Percentiles rank a stretch among this genome's conserved stretches.
Evolutionary conservation across 2,797 vertebrate species (phyloP).

Genomic region (Chaetophractus vellerosus): DNA sequence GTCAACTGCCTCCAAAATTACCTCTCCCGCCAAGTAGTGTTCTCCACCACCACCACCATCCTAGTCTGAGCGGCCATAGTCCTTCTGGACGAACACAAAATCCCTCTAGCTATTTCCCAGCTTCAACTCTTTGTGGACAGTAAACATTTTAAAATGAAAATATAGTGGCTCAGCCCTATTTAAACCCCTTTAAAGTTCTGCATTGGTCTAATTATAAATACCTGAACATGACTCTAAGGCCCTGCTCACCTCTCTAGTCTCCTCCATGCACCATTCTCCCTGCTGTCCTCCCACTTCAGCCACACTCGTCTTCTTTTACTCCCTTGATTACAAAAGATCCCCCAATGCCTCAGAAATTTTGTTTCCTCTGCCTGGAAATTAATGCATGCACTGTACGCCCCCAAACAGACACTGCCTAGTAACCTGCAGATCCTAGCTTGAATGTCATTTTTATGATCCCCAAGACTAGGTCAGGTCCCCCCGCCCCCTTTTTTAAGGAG

Average conservation of each 20-base stretch:
- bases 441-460: not conserved
- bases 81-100: not conserved
- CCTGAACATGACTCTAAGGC: rapidly evolving
- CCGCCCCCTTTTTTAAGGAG: too few relatives aligned
- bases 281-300: not conserved
- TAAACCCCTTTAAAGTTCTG: not conserved
- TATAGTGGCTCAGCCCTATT: not conserved
- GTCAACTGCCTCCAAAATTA: not conserved
- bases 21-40: not conserved
- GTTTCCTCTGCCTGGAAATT: not conserved
- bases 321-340: not conserved
- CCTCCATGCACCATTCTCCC: not conserved
- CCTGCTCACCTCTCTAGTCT: too few relatives aligned
- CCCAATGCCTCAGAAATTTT: not conserved
- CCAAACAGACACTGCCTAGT: not conserved
- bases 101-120: not conserved
- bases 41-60: not conserved
- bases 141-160: not conserved
- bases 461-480: not conserved
- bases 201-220: rapidly evolving
- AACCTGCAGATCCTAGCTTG: not conserved
- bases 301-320: not conserved
- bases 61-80: too few relatives aligned
- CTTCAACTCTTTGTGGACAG: not conserved
- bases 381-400: not conserved